Conservation (phyloP, 2,113 vertebrate genomes). For the Clupea harengus region DNA sequence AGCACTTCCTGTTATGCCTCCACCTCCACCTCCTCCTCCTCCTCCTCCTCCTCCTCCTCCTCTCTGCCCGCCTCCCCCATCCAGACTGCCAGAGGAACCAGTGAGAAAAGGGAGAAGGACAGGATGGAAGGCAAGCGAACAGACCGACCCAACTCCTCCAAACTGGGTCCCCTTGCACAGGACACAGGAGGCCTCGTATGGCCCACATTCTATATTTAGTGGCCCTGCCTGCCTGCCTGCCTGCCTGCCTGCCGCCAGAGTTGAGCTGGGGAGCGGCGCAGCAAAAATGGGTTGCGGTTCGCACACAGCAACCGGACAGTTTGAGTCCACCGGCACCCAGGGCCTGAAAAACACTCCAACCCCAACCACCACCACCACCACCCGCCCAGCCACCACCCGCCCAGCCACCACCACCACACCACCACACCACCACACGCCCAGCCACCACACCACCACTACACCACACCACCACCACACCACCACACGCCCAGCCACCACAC, state of each 20-base stretch:
- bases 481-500: not conserved
- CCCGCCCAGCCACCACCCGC: not conserved
- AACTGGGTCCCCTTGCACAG: conserved; percentile 71
- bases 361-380: not conserved
- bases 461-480: not conserved
- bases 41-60: not conserved
- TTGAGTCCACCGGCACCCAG: conserved; percentile 41
- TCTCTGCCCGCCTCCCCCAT: not conserved
- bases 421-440: not conserved
- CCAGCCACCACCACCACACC: not conserved
- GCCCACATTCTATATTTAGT: conserved; percentile 76
- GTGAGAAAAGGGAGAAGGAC: conserved; percentile 31
- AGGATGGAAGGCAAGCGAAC: conserved; percentile 29
- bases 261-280: conserved; percentile 48
- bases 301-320: conserved; percentile 55
- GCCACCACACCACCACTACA: no score
- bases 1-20: not conserved
- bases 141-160: conserved; percentile 45
- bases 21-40: conserved; percentile 43
- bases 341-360: not conserved
- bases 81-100: not conserved
- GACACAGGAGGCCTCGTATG: conserved; percentile 56
- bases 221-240: conserved; percentile 60
- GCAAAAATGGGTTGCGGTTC: conserved; percentile 65
- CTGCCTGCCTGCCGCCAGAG: conserved; percentile 33